Evolutionary conservation across 1,140 invertebrate genomes (phyloP).

Genomic region (Eupeodes corollae): DNA sequence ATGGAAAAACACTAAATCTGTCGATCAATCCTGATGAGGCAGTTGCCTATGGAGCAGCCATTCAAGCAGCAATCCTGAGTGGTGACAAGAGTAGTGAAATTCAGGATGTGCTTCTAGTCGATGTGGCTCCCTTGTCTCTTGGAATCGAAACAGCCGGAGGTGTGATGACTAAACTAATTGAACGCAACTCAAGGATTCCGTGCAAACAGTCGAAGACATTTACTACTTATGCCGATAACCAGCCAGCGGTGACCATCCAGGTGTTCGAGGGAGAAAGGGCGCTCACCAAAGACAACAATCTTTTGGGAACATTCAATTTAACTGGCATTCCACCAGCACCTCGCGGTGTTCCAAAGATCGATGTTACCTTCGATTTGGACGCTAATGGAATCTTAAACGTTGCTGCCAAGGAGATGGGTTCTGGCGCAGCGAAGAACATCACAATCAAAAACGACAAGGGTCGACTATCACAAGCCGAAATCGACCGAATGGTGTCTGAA

Average conservation of each 20-base stretch:
- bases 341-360: conserved; percentile 61
- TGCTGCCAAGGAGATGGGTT: conserved; percentile 41
- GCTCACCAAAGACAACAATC: conserved; percentile 60
- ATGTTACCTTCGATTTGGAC: conserved; percentile 54
- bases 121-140: conserved; percentile 41
- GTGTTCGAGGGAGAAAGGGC: conserved; percentile 53
- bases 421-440: conserved; percentile 51
- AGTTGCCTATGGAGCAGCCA: conserved; percentile 54
- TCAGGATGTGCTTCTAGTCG: conserved; percentile 41
- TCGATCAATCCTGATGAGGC: conserved; percentile 68
- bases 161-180: conserved; percentile 48
- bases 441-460: conserved; percentile 74
- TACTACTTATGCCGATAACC: conserved; percentile 54
- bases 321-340: conserved; percentile 62
- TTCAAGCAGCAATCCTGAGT: conserved; percentile 58
- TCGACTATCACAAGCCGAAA: conserved; percentile 61
- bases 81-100: conserved; percentile 50
- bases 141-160: conserved; percentile 45
- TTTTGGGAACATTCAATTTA: conserved; percentile 61
- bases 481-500: conserved; percentile 52
- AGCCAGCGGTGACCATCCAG: conserved; percentile 51
- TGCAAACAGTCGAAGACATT: conserved; percentile 48
- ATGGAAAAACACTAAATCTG: conserved; percentile 47
- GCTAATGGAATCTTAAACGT: conserved; percentile 61
- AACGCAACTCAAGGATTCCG: conserved; percentile 47